These are phyloP conservation scores for Capitulum mitella DNA, from an alignment of 2,888 invertebrate species.

Conservation along the genomic window DNA sequence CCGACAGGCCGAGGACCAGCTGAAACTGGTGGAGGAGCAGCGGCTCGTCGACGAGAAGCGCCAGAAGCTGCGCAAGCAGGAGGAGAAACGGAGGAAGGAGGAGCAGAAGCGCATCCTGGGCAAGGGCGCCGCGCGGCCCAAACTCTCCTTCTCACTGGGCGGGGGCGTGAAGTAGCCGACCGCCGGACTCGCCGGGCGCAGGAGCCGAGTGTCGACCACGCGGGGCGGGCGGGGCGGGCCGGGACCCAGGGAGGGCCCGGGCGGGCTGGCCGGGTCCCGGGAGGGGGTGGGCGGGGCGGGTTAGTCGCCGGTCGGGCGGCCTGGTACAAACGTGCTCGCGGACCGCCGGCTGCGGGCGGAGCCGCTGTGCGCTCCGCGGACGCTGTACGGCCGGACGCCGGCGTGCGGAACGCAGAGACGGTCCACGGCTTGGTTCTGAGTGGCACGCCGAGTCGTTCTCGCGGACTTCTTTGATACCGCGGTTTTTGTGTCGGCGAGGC, in stretches of 20 bases:
- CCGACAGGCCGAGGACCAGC: constrained; percentile 85
- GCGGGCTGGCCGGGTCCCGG: no score
- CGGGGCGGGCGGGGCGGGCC: not conserved
- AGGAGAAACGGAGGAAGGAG: constrained; percentile 82
- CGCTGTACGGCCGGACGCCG: no score
- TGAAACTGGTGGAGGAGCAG: constrained; percentile 94
- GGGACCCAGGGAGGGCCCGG: not conserved
- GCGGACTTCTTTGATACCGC: no score
- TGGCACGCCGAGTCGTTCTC: no score
- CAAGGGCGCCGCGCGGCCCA: constrained; percentile 93
- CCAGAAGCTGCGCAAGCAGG: constrained; percentile 84
- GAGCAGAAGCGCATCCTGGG: constrained; percentile 96
- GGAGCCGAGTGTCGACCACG: not conserved
- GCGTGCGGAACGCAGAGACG: no score
- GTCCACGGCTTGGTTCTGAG: no score
- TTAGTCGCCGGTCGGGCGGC: not conserved
- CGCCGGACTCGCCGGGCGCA: not conserved
- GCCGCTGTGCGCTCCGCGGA: no score
- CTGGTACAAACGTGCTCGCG: not conserved
- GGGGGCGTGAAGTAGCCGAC: not conserved
- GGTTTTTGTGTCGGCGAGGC: no score
- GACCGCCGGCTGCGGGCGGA: no score
- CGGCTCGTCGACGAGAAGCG: constrained; percentile 91
- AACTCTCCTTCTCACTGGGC: constrained; percentile 74
- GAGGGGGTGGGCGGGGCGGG: not conserved